These are phyloP conservation scores for Drosophila paucipuncta DNA, from an alignment of 2,888 invertebrate genomes.

Conservation along the genomic window DNA sequence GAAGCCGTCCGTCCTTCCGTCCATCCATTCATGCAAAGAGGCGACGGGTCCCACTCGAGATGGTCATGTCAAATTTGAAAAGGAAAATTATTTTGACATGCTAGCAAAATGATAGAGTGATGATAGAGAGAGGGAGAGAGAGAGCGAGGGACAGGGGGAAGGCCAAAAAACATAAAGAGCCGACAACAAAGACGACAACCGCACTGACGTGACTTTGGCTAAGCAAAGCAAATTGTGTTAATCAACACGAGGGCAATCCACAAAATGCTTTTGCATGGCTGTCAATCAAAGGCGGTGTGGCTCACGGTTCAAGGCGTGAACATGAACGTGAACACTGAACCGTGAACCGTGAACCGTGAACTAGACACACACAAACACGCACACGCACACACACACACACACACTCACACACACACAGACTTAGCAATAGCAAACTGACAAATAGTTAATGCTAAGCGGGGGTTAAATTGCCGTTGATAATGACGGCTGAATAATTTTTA, in stretches of 20 bases:
- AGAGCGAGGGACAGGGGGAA: not conserved
- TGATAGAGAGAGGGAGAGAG: not conserved
- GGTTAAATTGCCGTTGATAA: constrained; percentile 65
- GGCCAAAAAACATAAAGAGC: not conserved
- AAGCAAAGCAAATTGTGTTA: constrained; percentile 65
- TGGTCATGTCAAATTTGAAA: constrained; percentile 62
- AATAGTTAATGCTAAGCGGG: constrained; percentile 60
- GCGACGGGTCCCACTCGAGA: constrained; percentile 48
- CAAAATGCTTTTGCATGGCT: constrained; percentile 62
- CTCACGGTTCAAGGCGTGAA: constrained; percentile 46
- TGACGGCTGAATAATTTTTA: constrained; percentile 60
- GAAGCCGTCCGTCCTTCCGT: constrained; percentile 21
- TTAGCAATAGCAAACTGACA: constrained; percentile 40
- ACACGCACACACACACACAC: not conserved
- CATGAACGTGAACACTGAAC: constrained; percentile 38
- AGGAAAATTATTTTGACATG: constrained; percentile 61
- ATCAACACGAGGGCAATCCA: constrained; percentile 58
- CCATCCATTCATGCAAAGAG: constrained; percentile 22
- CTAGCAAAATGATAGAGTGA: not conserved
- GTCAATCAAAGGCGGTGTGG: constrained; percentile 53
- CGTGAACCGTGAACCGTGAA: constrained; percentile 14
- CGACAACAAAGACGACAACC: constrained; percentile 19
- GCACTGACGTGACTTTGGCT: constrained; percentile 54
- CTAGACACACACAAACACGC: not conserved
- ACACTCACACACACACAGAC: not conserved